These are phyloP conservation scores for Lamellibrachia satsuma DNA, from an alignment of 2,888 invertebrate species.

Conservation along the genomic window DNA sequence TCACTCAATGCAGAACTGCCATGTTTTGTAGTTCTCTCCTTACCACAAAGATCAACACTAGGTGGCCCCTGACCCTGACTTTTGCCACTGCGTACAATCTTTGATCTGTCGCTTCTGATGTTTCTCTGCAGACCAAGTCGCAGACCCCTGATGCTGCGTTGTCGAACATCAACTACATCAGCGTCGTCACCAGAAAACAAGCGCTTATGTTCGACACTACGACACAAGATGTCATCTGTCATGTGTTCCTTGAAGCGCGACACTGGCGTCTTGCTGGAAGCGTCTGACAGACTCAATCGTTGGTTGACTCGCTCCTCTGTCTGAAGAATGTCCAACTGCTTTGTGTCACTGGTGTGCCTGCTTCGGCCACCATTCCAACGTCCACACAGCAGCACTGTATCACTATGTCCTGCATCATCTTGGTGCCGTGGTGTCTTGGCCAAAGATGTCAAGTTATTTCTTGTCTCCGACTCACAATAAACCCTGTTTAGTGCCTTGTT, in stretches of 20 bases:
- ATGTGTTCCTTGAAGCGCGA: neutral
- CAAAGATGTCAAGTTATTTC: neutral
- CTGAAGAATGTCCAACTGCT: neutral
- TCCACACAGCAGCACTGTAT: neutral
- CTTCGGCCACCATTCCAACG: neutral
- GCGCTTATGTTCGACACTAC: neutral
- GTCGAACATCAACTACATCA: neutral
- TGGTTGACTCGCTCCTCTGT: neutral
- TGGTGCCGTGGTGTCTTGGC: neutral
- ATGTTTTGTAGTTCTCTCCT: neutral
- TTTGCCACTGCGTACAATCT: too few species aligned
- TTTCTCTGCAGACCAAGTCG: neutral
- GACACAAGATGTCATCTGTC: neutral
- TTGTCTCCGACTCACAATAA: too few species aligned
- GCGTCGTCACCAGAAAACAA: neutral
- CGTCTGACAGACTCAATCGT: neutral
- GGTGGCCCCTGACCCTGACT: neutral
- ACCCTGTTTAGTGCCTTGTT: neutral
- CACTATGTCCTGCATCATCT: neutral
- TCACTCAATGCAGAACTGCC: neutral
- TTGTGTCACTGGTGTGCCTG: neutral
- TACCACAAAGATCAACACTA: neutral
- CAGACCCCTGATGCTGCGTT: neutral
- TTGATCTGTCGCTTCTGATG: neutral
- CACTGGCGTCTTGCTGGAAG: neutral